Conservation (phyloP, 2,888 invertebrate species). For the Orchesella flavescens region DNA sequence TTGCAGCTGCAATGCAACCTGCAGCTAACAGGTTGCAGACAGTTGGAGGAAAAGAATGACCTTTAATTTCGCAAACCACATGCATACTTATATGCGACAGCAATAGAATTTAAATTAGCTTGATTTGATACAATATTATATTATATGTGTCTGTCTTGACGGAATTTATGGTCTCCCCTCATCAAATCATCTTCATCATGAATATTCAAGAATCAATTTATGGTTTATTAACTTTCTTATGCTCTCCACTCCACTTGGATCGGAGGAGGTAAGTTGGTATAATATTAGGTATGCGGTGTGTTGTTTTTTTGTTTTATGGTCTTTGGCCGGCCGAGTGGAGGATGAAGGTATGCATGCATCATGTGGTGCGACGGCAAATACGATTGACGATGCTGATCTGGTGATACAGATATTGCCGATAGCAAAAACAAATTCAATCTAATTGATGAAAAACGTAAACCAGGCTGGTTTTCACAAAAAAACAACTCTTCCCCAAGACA, state of each 20-base stretch:
- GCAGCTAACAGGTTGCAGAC: too few relatives aligned
- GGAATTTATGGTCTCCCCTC: background rate
- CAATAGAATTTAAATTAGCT: constrained; percentile 37
- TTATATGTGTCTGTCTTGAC: too few relatives aligned
- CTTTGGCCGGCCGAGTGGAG: background rate
- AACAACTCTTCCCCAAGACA: constrained; percentile 1
- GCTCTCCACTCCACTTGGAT: too few relatives aligned
- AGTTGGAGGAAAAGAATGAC: too few relatives aligned
- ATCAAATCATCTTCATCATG: background rate
- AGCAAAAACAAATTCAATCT: background rate
- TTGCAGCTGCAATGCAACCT: too few relatives aligned
- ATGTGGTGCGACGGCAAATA: background rate
- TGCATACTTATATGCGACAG: background rate
- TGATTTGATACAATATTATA: constrained; percentile 1
- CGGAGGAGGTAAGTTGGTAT: background rate
- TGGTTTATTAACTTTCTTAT: background rate
- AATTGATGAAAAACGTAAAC: background rate
- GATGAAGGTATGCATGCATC: background rate
- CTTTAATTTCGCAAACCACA: too few relatives aligned
- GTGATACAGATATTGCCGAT: constrained; percentile 18
- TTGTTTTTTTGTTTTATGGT: background rate
- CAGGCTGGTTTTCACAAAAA: constrained; percentile 14
- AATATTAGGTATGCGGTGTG: background rate
- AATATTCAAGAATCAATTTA: constrained; percentile 1
- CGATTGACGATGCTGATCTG: background rate